A percentile compares a stretch with the other conserved stretches of the same genome.
Conservation (phyloP, 2,113 vertebrate genomes). For the Catharus fuscescens region DNA sequence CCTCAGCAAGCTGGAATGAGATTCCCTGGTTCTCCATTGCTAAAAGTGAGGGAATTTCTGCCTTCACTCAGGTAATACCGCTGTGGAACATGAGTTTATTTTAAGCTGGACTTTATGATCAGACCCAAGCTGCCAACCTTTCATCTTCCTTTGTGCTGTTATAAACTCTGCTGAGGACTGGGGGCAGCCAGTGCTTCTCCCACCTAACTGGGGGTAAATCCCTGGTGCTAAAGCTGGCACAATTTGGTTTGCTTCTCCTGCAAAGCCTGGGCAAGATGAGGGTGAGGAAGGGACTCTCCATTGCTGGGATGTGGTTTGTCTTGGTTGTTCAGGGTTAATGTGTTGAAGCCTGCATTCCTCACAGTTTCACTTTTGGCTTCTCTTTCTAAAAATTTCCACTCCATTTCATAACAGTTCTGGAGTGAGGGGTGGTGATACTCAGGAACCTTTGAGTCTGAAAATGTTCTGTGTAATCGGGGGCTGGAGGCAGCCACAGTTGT, state of each 20-base stretch:
- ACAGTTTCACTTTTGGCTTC: constrained; percentile 25
- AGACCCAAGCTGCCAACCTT: neutral
- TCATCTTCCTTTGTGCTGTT: neutral
- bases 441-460: neutral
- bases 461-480: neutral
- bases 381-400: constrained; percentile 48
- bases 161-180: neutral
- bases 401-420: constrained; percentile 31
- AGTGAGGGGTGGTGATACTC: constrained; percentile 8
- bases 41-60: neutral
- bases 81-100: neutral
- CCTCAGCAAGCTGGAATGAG: neutral
- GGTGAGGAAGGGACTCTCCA: neutral
- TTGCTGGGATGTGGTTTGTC: neutral
- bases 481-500: neutral
- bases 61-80: fast-evolving
- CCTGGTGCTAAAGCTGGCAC: fast-evolving
- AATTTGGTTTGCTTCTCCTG: neutral
- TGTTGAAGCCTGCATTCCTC: neutral
- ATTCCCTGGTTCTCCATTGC: neutral
- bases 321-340: constrained; percentile 9
- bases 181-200: neutral
- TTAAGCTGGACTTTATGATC: neutral
- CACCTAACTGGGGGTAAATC: neutral
- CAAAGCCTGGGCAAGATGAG: neutral